Base-by-base conservation (phyloP, 2,888 invertebrate species). In the Ischnura elegans region DNA sequence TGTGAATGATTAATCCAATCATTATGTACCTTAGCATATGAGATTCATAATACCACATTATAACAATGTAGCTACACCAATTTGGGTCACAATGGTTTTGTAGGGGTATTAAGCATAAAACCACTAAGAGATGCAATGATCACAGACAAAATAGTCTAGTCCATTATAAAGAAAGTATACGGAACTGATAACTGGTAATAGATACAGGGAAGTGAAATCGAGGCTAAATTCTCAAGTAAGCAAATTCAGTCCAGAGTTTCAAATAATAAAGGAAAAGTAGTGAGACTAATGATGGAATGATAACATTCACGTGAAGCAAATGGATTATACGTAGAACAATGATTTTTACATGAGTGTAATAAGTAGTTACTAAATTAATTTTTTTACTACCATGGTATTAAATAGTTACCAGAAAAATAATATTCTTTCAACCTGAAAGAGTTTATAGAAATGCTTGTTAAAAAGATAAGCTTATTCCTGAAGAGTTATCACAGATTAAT, bases 41-140 rank as follows among this genome's bases (percentile, higher is more conserved):
- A 90, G 90, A 90, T 90, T 90, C 90, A 25, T 90, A 43, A 90
- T n/a, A n/a, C 19, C 61, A 90, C 51, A 66, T 2, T 90, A 25
- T 66, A 61, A 90, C 42, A 90, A 90, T 61, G 29, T 76, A 76
- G 36, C 76, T 36, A 76, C 29, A 76, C 76, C 36, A 76, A 76
- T 76, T 76, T 76, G 36, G 21, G 76, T 76, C 76, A 76, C 76
- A 76, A 76, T 76, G 36, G 76, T 76, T 76, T 76, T 16, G 1
- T 76, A 36, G 25, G 76, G 76, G 76, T 25, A 76, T 76, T 36
- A 16, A 1, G 29, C 36, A 76, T 36, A 76, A 76, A 76, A 76
- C 13, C 36, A 36, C 76, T 10, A 29, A 10, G 29, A 76, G 36
- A 76, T n/a, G n/a, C 36, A 76, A 10, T 76, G 76, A 76, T 76